Evolutionary conservation across 1,140 invertebrate genomes (phyloP), one percentile per base, ranked within the genome.

Genomic region (Oreohelix idahoensis): DNA sequence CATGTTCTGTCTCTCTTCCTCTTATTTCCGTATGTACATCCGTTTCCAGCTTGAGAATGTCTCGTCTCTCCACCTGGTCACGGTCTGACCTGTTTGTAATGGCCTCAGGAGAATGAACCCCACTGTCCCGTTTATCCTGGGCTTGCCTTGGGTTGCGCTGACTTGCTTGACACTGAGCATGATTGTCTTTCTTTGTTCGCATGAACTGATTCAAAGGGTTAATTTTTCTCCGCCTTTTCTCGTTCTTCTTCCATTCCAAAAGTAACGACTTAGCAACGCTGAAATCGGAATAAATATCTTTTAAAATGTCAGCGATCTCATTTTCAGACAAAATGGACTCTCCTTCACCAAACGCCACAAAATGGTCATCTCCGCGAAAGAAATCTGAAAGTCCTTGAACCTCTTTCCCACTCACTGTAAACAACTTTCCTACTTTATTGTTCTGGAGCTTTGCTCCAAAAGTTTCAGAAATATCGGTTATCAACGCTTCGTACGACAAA

Each of bases 331-430:
- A 70, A 13, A 69, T 77, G 51, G 92, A 89, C 69, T 84, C 88
- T 1, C 89, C 89, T 0, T 89, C 88, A 17, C 86, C 91, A 29
- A 82, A 29, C 0, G 83, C 85, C 23, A 93, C 89, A 83, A 93
- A 93, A 45, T 92, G 86, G 84, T 92, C 89, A 79, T 92, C 92
- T 45, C 90, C 89, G 20, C 92, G 89, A 84, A 93, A 93, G 84
- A 93, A 93, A 79, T 93, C 92, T n/a, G 88, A 89, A 29, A 92
- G 85, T 35, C 91, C 87, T 71, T 91, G 88, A 45, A 93, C 90
- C 69, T 92, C 89, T 71, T 84, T 87, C 4, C 92, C 92, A 36
- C 86, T 86, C 17, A 90, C 84, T 0, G 89, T 89, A 70, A 87
- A 92, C 71, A 93, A 80, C 86, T 88, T 90, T 26, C 84, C 82